Conservation (phyloP, 1,140 invertebrate species). For the Meloidogyne chitwoodi region DNA sequence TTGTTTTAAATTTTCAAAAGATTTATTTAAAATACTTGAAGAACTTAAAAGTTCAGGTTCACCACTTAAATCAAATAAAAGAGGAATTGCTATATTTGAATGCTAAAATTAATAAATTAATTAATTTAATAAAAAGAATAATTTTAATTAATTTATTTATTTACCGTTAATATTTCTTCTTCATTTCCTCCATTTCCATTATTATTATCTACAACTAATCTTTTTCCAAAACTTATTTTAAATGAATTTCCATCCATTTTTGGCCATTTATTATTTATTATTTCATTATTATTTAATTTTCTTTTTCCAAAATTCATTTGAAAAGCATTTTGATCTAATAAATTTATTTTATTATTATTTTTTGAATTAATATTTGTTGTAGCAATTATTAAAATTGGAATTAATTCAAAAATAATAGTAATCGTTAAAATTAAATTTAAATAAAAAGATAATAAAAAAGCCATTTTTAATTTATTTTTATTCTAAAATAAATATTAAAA, state of each 20-base stretch:
- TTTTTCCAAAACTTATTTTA: constrained; percentile 30
- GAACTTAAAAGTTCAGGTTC: background rate
- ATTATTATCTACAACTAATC: background rate
- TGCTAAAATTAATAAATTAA: background rate
- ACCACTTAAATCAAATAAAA: constrained; percentile 13
- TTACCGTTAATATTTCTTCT: too few relatives aligned
- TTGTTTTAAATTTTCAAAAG: background rate
- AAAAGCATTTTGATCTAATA: constrained; percentile 14
- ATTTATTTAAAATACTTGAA: background rate
- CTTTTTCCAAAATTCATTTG: constrained; percentile 18
- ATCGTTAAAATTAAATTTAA: too few relatives aligned
- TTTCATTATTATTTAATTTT: background rate
- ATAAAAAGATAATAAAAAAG: too few relatives aligned
- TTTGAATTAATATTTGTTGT: background rate
- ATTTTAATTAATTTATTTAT: background rate
- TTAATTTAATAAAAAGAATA: background rate
- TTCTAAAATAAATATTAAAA: too few relatives aligned
- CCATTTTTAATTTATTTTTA: too few relatives aligned
- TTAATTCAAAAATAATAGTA: background rate
- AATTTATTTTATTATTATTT: background rate
- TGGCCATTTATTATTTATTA: too few relatives aligned
- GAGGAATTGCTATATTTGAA: constrained; percentile 18
- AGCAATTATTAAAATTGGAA: background rate
- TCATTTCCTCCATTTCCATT: too few relatives aligned
- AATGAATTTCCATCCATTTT: constrained; percentile 25